These are phyloP conservation scores for Macquaria australasica DNA, from an alignment of 2,113 vertebrate species.

Conservation along the genomic window DNA sequence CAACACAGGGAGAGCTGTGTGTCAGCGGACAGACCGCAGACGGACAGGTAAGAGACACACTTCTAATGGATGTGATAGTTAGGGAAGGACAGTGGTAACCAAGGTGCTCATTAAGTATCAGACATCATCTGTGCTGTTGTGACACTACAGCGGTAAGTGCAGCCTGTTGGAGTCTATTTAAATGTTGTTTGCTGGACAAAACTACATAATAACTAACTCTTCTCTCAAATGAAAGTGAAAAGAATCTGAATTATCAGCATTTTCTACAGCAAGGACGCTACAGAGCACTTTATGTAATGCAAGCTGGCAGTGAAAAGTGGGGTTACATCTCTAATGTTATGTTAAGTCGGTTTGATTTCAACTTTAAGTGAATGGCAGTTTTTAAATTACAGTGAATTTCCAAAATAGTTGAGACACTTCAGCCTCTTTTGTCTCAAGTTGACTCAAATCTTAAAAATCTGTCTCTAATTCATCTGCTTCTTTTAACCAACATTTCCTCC, in stretches of 20 bases:
- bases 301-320: neutral
- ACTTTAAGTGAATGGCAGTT: neutral
- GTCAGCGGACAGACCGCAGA: slow-evolving; percentile 66
- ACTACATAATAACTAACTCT: slow-evolving; percentile 40
- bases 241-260: slow-evolving; percentile 30
- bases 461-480: neutral
- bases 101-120: slow-evolving; percentile 65
- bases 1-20: slow-evolving; percentile 65
- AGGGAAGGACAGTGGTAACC: slow-evolving; percentile 27
- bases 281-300: neutral
- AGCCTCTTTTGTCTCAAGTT: neutral
- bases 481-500: neutral
- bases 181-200: slow-evolving; percentile 57
- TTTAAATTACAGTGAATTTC: neutral
- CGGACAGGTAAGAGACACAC: slow-evolving; percentile 77
- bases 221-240: slow-evolving; percentile 6
- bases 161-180: slow-evolving; percentile 50
- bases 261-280: neutral
- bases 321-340: neutral
- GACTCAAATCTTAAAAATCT: neutral
- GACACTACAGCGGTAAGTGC: slow-evolving; percentile 53
- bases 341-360: neutral
- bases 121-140: slow-evolving; percentile 51
- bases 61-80: slow-evolving; percentile 66
- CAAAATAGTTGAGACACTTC: neutral